phyloP scores from a whole-genome alignment of 2,113 vertebrate genomes.

The Hemiprocne comata region DNA sequence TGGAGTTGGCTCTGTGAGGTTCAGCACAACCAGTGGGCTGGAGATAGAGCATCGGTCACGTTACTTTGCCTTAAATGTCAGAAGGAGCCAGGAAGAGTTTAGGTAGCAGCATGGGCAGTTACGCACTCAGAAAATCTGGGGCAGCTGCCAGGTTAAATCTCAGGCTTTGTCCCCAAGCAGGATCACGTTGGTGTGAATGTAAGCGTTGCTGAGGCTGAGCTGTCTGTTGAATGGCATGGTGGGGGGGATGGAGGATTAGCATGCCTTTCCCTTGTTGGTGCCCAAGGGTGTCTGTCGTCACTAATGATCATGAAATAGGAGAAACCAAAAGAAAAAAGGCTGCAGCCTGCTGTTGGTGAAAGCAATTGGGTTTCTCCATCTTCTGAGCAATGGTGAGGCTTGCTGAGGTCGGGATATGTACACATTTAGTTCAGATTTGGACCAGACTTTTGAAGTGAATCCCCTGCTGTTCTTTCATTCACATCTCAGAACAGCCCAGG shows the following conservation, averaged over 20 bases:
- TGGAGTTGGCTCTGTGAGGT: neutral
- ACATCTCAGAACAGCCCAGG: neutral
- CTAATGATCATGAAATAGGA: neutral
- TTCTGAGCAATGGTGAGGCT: neutral
- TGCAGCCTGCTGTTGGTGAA: neutral
- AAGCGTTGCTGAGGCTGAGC: neutral
- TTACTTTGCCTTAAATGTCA: constrained; percentile 19
- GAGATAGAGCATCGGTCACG: neutral
- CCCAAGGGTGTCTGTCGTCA: neutral
- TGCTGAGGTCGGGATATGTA: neutral
- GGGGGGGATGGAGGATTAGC: neutral
- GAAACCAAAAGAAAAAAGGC: neutral
- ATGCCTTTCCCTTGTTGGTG: neutral
- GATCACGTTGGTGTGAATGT: neutral
- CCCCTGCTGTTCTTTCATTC: neutral
- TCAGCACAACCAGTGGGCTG: neutral
- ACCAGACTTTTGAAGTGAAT: neutral
- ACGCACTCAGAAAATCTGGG: neutral
- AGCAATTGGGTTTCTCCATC: neutral
- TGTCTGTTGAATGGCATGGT: neutral
- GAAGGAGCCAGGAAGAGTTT: neutral
- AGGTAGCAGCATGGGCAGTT: neutral
- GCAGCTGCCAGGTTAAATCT: constrained; percentile 42
- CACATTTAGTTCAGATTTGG: neutral
- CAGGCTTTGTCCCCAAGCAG: neutral